Percentiles rank a stretch among this genome's conserved stretches.
phyloP scores from a whole-genome alignment of 2,113 vertebrate genomes.

The Macrotis lagotis region DNA sequence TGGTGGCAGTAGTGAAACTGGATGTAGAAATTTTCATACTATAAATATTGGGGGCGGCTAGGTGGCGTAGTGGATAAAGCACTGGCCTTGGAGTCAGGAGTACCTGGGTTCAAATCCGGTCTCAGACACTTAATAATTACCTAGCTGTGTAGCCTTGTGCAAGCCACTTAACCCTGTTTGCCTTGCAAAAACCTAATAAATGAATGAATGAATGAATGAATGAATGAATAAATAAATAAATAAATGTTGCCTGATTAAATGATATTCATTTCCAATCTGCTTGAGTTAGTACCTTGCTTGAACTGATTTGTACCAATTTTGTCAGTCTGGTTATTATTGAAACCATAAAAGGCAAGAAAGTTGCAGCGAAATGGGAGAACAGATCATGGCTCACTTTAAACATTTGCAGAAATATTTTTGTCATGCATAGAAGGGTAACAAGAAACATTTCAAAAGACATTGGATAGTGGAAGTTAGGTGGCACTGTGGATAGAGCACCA shows the following conservation, averaged over 20 bases:
- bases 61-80: too few relatives aligned
- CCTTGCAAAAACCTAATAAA: too few relatives aligned
- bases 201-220: too few relatives aligned
- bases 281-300: background rate
- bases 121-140: too few relatives aligned
- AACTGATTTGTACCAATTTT: background rate
- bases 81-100: too few relatives aligned
- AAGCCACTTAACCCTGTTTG: too few relatives aligned
- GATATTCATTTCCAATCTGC: background rate
- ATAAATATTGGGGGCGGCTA: too few relatives aligned
- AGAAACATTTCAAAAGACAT: background rate
- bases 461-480: too few relatives aligned
- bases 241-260: background rate
- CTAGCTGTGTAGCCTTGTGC: too few relatives aligned
- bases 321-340: background rate
- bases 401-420: background rate
- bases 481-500: too few relatives aligned
- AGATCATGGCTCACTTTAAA: background rate
- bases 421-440: background rate
- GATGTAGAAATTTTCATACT: background rate
- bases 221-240: too few relatives aligned
- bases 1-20: background rate
- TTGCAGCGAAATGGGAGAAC: background rate
- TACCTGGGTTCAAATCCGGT: too few relatives aligned
- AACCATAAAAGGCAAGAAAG: background rate